phyloP scores from a whole-genome alignment of 2,888 invertebrate species.

The Tetrapedia diversipes region DNA sequence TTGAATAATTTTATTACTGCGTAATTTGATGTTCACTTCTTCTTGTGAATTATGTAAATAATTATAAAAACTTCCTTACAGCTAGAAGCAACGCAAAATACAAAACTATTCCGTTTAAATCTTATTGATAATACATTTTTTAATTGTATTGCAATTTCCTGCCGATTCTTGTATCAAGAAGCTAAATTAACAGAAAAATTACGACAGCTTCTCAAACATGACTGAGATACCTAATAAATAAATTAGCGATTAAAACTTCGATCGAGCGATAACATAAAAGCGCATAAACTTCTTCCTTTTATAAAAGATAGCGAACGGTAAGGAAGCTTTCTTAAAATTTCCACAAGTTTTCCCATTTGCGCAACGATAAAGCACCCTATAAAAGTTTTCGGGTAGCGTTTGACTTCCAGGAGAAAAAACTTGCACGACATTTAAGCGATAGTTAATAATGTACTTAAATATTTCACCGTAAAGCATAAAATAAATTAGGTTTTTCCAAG shows the following conservation, averaged over 20 bases:
- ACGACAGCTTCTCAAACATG: not conserved
- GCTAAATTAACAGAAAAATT: not conserved
- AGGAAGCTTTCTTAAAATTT: slow-evolving; percentile 22
- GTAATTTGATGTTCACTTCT: no score
- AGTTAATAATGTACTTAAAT: slow-evolving; percentile 48
- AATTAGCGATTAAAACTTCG: slow-evolving; percentile 25
- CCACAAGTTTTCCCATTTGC: slow-evolving; percentile 31
- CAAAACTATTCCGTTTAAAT: no score
- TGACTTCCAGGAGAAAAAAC: slow-evolving; percentile 39
- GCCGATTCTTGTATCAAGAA: no score
- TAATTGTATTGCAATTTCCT: no score
- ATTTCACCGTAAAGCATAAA: slow-evolving; percentile 47
- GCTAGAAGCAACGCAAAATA: no score
- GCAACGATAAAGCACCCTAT: slow-evolving; percentile 19
- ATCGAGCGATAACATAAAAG: not conserved
- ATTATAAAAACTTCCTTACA: no score
- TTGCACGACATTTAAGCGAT: slow-evolving; percentile 35
- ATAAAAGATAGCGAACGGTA: not conserved
- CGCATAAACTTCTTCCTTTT: not conserved
- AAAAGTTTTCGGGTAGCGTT: slow-evolving; percentile 39
- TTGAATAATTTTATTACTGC: no score
- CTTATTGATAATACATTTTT: no score
- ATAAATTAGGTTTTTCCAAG: slow-evolving; percentile 34
- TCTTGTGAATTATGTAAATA: no score
- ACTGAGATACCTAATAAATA: not conserved